Evolutionary conservation across 2,888 invertebrate genomes (phyloP).

Genomic region (Meteorus colon): DNA sequence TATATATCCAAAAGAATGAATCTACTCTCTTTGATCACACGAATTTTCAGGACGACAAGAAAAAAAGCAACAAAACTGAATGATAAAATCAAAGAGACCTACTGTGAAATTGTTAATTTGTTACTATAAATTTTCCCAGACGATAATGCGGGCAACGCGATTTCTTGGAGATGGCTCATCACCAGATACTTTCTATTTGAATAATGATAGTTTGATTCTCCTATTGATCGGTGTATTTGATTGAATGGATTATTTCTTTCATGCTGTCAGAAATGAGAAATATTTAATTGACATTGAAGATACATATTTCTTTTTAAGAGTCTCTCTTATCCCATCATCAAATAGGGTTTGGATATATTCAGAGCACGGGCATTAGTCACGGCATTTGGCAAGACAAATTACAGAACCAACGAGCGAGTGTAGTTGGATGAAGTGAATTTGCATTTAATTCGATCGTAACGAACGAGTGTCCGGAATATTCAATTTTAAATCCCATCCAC

Average conservation of each 20-base stretch:
- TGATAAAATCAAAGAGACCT: background rate
- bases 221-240: background rate
- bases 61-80: background rate
- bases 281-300: background rate
- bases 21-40: background rate
- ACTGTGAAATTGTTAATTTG: background rate
- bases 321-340: conserved; percentile 5
- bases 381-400: conserved; percentile 16
- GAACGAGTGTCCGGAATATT: conserved; percentile 14
- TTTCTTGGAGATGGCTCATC: background rate
- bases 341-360: background rate
- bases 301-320: background rate
- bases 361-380: conserved; percentile 5
- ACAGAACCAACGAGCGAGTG: conserved; percentile 11
- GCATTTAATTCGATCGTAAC: conserved; percentile 16
- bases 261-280: background rate
- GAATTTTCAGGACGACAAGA: background rate
- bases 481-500: conserved; percentile 12
- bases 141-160: background rate
- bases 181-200: background rate
- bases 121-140: background rate
- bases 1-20: background rate
- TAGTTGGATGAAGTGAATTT: conserved; percentile 16
- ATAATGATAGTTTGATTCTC: background rate
- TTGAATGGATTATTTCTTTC: background rate